phyloP scores from a whole-genome alignment of 1,140 invertebrate species.

The Ostrea edulis region DNA sequence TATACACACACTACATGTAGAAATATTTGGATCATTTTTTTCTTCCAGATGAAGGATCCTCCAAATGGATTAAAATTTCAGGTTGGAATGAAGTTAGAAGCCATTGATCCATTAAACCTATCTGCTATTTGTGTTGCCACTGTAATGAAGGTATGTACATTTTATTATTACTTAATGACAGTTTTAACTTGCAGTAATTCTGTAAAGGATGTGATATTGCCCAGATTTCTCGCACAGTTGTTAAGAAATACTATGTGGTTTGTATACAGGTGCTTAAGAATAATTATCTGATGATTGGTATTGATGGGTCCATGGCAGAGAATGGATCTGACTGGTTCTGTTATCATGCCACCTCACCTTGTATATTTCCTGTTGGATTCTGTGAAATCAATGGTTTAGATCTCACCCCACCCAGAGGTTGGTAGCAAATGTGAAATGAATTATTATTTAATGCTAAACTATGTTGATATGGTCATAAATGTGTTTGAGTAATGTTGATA shows the following conservation, averaged over 20 bases:
- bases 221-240: background rate
- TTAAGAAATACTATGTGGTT: background rate
- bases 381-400: conserved; percentile 90
- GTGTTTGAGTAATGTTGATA: too few species aligned
- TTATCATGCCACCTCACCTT: conserved; percentile 94
- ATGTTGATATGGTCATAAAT: too few species aligned
- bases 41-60: conserved; percentile 67
- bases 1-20: too few species aligned
- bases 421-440: too few species aligned
- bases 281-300: conserved; percentile 95
- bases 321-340: conserved; percentile 92
- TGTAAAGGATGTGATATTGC: background rate
- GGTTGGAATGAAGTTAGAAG: conserved; percentile 97
- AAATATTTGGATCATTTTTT: background rate
- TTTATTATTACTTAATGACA: background rate
- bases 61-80: conserved; percentile 82
- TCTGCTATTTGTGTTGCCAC: conserved; percentile 97
- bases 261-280: conserved; percentile 87
- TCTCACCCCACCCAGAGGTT: conserved; percentile 92
- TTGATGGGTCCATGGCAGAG: conserved; percentile 75
- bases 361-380: conserved; percentile 97
- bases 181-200: background rate
- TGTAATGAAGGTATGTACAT: conserved; percentile 79
- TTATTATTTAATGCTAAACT: too few species aligned
- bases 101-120: conserved; percentile 96